Evolutionary conservation across 2,113 vertebrate genomes (phyloP).

Genomic region (Elephantulus edwardii): DNA sequence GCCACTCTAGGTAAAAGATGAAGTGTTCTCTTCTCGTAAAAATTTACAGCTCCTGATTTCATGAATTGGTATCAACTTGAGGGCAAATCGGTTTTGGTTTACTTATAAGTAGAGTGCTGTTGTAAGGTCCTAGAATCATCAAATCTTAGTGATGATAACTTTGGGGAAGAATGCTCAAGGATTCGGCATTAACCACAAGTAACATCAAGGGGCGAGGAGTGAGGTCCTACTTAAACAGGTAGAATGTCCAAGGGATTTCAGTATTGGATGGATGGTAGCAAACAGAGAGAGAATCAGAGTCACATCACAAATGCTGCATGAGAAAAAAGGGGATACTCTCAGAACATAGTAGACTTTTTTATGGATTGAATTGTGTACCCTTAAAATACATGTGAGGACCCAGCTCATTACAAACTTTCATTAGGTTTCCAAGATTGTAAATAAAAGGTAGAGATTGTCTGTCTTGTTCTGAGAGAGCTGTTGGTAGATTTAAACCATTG

Average conservation of each 20-base stretch:
- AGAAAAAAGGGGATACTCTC: neutral
- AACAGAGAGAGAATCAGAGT: neutral
- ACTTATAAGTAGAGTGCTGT: neutral
- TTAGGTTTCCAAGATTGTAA: too few relatives aligned
- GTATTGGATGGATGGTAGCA: neutral
- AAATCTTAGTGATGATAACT: neutral
- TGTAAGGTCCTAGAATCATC: neutral
- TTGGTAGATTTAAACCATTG: too few relatives aligned
- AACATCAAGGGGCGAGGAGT: neutral
- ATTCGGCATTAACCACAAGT: neutral
- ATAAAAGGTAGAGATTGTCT: too few relatives aligned
- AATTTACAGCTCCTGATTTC: too few relatives aligned
- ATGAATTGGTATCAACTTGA: too few relatives aligned
- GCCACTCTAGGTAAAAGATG: too few relatives aligned
- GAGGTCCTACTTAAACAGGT: fast-evolving
- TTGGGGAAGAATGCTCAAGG: neutral
- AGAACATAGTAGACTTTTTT: neutral
- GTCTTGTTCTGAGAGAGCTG: too few relatives aligned
- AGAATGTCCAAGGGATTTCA: neutral
- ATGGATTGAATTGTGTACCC: neutral
- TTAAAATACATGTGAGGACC: too few relatives aligned
- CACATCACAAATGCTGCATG: neutral
- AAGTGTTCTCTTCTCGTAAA: too few relatives aligned
- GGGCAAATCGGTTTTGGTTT: too few relatives aligned
- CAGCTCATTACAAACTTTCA: too few relatives aligned